These are phyloP conservation scores for Troides aeacus DNA, from an alignment of 2,888 invertebrate genomes.

Conservation along the genomic window DNA sequence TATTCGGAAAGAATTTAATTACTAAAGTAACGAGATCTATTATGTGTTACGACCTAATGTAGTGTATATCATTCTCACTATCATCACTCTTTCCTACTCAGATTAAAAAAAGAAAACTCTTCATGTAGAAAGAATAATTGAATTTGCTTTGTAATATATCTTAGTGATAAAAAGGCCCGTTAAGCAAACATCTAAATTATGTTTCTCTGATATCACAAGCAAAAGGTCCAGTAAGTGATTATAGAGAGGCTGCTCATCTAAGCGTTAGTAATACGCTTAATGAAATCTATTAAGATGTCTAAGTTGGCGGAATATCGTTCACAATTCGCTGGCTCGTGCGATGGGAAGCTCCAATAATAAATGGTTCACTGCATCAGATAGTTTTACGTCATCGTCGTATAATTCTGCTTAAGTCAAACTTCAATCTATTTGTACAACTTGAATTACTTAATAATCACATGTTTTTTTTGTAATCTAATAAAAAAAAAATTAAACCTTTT, in stretches of 20 bases:
- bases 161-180: background rate
- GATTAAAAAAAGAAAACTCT: background rate
- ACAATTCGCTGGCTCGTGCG: conserved; percentile 6
- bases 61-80: too few relatives aligned
- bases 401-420: background rate
- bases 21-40: too few relatives aligned
- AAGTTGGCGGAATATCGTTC: conserved; percentile 21
- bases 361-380: conserved; percentile 1
- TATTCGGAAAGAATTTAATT: too few relatives aligned
- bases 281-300: conserved; percentile 24
- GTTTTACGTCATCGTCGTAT: background rate
- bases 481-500: too few relatives aligned
- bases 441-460: too few relatives aligned
- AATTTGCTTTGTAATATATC: conserved; percentile 3
- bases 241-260: conserved; percentile 12
- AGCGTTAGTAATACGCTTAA: conserved; percentile 20
- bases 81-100: too few relatives aligned
- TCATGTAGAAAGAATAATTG: background rate
- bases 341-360: background rate
- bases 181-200: background rate
- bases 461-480: too few relatives aligned
- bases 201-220: conserved; percentile 1
- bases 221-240: conserved; percentile 9
- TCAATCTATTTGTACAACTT: background rate
- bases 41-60: too few relatives aligned